Evolutionary conservation across 2,888 invertebrate species (phyloP).

Genomic region (Julus scandinavius): DNA sequence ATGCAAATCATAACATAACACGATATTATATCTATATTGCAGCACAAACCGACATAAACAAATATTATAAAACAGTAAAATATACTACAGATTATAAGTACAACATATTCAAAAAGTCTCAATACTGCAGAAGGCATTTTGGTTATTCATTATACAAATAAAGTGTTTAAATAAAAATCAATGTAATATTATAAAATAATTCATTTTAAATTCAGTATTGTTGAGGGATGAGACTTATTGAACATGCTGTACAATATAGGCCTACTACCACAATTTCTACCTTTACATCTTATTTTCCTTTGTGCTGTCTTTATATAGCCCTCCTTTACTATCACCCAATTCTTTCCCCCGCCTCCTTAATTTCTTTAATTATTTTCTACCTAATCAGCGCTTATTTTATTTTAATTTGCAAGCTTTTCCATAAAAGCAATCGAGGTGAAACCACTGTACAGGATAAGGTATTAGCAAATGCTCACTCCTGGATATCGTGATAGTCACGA

Average conservation of each 20-base stretch:
- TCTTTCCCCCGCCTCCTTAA: too few relatives aligned
- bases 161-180: too few relatives aligned
- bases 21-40: background rate
- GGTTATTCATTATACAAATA: too few relatives aligned
- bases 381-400: background rate
- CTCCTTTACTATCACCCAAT: background rate
- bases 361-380: constrained; percentile 12
- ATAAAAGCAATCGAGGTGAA: background rate
- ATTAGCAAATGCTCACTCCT: constrained; percentile 9
- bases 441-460: constrained; percentile 27
- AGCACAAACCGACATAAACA: background rate
- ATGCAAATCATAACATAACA: background rate
- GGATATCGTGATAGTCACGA: background rate
- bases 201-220: too few relatives aligned
- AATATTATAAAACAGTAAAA: background rate
- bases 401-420: constrained; percentile 48
- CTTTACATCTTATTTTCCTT: background rate
- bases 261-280: background rate
- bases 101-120: background rate
- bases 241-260: background rate
- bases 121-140: too few relatives aligned
- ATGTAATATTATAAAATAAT: too few relatives aligned
- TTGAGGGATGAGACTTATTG: background rate
- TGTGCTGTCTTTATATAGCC: background rate
- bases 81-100: background rate